Conservation (phyloP, 64 coral and sea anemone species). For the Actinia equina region DNA sequence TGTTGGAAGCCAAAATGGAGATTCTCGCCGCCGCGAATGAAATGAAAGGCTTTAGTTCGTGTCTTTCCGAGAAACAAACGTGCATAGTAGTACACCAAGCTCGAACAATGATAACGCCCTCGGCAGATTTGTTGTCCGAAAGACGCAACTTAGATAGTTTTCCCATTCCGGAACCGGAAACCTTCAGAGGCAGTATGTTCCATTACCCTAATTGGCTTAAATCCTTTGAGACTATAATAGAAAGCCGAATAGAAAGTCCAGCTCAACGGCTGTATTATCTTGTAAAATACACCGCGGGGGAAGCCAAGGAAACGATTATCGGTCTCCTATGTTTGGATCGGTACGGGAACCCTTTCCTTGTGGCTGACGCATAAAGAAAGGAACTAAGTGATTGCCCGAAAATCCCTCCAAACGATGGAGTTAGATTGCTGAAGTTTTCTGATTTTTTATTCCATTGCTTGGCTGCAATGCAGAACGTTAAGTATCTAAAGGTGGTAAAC, state of each 20-base stretch:
- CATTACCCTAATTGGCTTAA: conserved; percentile 55
- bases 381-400: conserved; percentile 51
- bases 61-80: too few relatives aligned
- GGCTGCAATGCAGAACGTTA: conserved; percentile 26
- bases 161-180: conserved; percentile 50
- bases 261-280: conserved; percentile 47
- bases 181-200: conserved; percentile 28
- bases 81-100: too few relatives aligned
- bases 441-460: conserved; percentile 38
- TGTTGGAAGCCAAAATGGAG: conserved; percentile 43
- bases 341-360: conserved; percentile 48
- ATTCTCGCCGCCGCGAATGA: conserved; percentile 34
- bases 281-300: conserved; percentile 37
- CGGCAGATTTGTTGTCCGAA: conserved; percentile 34
- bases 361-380: conserved; percentile 39
- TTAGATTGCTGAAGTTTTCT: conserved; percentile 32
- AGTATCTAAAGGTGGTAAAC: conserved; percentile 32
- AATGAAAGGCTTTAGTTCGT: not conserved
- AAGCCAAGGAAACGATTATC: conserved; percentile 51
- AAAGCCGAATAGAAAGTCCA: too few relatives aligned
- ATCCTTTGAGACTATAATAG: too few relatives aligned
- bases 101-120: not conserved
- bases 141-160: conserved; percentile 4
- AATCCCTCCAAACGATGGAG: conserved; percentile 48
- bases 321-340: conserved; percentile 29